Evolutionary conservation across 2,797 vertebrate genomes (phyloP), one percentile per base, ranked within the genome.

Genomic region (Phrynocephalus guinanensis): DNA sequence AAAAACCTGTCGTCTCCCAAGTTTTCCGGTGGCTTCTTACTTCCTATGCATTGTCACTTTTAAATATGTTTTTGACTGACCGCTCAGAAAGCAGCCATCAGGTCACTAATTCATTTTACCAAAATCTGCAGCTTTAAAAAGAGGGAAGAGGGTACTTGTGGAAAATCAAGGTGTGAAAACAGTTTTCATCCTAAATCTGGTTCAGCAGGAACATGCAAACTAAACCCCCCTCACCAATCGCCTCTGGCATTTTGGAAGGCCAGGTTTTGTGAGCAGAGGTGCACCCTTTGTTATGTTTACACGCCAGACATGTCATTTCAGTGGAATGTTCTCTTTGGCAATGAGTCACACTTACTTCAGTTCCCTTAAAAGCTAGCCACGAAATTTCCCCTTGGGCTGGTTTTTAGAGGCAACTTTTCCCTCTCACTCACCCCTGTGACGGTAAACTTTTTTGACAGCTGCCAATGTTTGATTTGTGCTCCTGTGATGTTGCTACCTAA

Each of bases 381-480:
- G 79, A n/a, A 63, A 48, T 52, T 86, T 83, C n/a, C 76, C 88
- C 79, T 10, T 80, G 86, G 88, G 28, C 15, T 90, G 0, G 33
- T 67, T 86, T 87, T 22, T 84, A 79, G 79, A 89, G 63, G 0
- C 0, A 8, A n/a, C 10, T 56, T 56, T 24, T 26, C 26, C 5
- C 16, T 11, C 38, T 22, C 44, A 81, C 82, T 73, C 0, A 1
- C 28, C 24, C 0, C 5, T 90, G 15, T 26, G 44, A 56, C 22
- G 50, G 70, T 60, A 56, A 90, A 76, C 70, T 84, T 86, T 85
- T 89, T 60, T 84, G 87, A 50, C 33, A 52, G 24, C 56, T 83
- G 0, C 71, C 76, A 44, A 50, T 15, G 44, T 72, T 75, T 30
- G 56, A 81, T 66, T 30, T 73, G 52, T 66, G 10, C 26, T 56